These are phyloP conservation scores for Hecatera dysodea DNA, from an alignment of 2,888 invertebrate genomes.

Conservation along the genomic window DNA sequence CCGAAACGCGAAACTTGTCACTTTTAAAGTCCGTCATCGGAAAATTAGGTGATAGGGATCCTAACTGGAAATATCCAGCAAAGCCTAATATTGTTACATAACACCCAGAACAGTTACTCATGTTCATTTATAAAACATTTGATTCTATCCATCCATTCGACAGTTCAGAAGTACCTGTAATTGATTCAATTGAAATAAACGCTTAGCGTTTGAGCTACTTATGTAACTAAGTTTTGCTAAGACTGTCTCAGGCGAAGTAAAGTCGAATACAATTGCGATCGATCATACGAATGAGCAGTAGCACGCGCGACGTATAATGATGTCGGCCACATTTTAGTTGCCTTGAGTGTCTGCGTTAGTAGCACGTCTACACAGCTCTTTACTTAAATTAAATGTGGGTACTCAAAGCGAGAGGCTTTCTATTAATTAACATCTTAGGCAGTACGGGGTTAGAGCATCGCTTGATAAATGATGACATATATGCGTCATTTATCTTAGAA, in stretches of 20 bases:
- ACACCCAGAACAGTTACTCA: too few relatives aligned
- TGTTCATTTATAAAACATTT: not conserved
- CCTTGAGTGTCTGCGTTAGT: not conserved
- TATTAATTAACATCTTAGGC: conserved; percentile 23
- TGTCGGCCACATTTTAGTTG: not conserved
- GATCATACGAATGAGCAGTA: not conserved
- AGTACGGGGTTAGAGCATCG: not conserved
- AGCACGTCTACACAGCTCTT: not conserved
- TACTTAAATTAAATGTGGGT: conserved; percentile 15
- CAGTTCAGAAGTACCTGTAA: not conserved
- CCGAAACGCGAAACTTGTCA: too few relatives aligned
- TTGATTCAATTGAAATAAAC: too few relatives aligned
- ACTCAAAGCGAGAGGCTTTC: not conserved
- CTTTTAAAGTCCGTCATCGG: too few relatives aligned
- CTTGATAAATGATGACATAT: conserved; percentile 14
- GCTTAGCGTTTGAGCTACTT: not conserved
- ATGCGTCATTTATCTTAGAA: not conserved
- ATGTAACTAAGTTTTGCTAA: not conserved
- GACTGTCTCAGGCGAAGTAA: not conserved
- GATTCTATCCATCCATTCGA: not conserved
- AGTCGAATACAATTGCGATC: not conserved
- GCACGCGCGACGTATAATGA: not conserved
- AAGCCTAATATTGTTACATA: too few relatives aligned
- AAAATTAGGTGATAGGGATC: too few relatives aligned
- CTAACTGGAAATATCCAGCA: too few relatives aligned